A percentile compares a stretch with the other conserved stretches of the same genome.
Evolutionary conservation across 2,888 invertebrate genomes (phyloP).

Genomic region (Phytoseiulus persimilis): DNA sequence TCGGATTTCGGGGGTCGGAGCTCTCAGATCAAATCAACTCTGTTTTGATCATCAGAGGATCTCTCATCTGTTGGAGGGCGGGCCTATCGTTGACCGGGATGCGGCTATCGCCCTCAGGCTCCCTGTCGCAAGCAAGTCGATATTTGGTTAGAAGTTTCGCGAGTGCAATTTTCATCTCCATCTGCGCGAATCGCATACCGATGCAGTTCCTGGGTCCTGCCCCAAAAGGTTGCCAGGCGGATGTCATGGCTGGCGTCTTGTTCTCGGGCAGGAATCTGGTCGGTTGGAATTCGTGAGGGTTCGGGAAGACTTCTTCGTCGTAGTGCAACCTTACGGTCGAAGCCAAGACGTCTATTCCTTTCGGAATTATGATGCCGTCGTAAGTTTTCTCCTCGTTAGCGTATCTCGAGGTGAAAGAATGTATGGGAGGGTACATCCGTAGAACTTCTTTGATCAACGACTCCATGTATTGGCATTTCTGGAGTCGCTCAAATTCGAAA

Average conservation of each 20-base stretch:
- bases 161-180: conserved; percentile 44
- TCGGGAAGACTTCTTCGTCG: conserved; percentile 46
- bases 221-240: conserved; percentile 44
- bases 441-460: conserved; percentile 14
- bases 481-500: conserved; percentile 16
- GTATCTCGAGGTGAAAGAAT: conserved; percentile 42
- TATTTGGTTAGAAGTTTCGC: conserved; percentile 43
- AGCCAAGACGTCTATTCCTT: conserved; percentile 44
- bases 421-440: conserved; percentile 13
- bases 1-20: background rate
- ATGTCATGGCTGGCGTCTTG: background rate
- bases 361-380: conserved; percentile 45
- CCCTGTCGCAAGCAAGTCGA: conserved; percentile 39
- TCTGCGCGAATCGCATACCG: conserved; percentile 44
- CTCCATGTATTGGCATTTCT: conserved; percentile 16
- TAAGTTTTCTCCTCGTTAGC: conserved; percentile 41
- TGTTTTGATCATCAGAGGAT: background rate
- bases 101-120: background rate
- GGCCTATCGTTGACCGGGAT: background rate
- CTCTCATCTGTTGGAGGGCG: background rate
- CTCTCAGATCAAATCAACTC: background rate
- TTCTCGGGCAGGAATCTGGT: conserved; percentile 45
- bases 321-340: conserved; percentile 47
- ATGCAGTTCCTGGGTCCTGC: conserved; percentile 45
- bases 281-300: conserved; percentile 46